Evolutionary conservation across 2,113 vertebrate species (phyloP).

Genomic region (Tamias sibiricus): DNA sequence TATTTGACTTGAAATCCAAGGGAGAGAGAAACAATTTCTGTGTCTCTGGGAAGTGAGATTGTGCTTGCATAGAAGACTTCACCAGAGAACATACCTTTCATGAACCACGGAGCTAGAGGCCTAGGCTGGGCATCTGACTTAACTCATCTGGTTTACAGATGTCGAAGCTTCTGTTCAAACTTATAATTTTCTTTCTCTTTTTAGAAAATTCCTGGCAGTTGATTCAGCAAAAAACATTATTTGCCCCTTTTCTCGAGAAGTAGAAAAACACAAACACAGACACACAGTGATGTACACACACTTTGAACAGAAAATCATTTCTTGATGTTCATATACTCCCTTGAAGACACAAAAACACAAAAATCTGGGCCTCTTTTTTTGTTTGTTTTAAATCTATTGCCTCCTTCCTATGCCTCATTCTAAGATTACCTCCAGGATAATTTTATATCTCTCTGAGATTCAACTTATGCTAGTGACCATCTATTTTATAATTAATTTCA

Average conservation of each 20-base stretch:
- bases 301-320: neutral
- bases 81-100: neutral
- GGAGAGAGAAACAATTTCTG: neutral
- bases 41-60: neutral
- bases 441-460: neutral
- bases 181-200: neutral
- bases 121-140: neutral
- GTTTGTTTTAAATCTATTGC: neutral
- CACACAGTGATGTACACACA: neutral
- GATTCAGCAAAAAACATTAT: neutral
- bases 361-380: neutral
- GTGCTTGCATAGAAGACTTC: neutral
- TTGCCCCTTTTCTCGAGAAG: neutral
- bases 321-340: neutral
- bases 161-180: neutral
- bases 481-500: neutral
- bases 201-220: neutral
- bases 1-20: neutral
- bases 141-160: neutral
- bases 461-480: neutral
- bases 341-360: neutral
- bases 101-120: neutral
- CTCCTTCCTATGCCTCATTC: neutral
- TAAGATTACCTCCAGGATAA: neutral
- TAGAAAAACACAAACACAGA: neutral